phyloP scores from a whole-genome alignment of 2,797 vertebrate species.

The Setipinna tenuifilis region DNA sequence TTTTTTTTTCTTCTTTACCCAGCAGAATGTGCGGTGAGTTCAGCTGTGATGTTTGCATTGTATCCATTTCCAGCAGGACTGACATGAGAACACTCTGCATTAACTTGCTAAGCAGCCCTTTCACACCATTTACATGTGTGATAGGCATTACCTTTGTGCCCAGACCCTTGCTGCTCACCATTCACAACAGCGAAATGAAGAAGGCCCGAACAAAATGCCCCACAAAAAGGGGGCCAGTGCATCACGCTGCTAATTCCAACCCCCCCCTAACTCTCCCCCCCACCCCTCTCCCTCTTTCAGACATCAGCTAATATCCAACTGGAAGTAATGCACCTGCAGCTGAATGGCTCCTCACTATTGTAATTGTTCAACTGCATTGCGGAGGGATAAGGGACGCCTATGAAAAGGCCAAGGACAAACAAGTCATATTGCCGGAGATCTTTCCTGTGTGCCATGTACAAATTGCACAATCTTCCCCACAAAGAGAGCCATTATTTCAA shows the following conservation, averaged over 20 bases:
- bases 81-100: constrained; percentile 99
- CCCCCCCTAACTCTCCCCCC: too few species aligned
- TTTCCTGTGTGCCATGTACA: constrained; percentile 81
- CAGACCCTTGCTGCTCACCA: constrained; percentile 96
- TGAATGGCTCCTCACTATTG: constrained; percentile 96
- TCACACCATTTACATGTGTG: constrained; percentile 99
- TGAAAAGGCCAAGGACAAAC: constrained; percentile 87
- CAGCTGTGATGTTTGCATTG: constrained; percentile 99
- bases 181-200: constrained; percentile 99
- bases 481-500: constrained; percentile 77
- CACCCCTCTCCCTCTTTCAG: constrained; percentile 85
- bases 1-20: constrained; percentile 88
- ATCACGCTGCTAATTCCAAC: constrained; percentile 94
- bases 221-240: constrained; percentile 99
- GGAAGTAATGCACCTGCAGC: constrained; percentile 99
- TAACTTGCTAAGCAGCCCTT: constrained; percentile 98
- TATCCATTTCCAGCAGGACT: constrained; percentile 99
- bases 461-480: constrained; percentile 79
- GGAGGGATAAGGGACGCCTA: constrained; percentile 82
- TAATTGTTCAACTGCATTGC: constrained; percentile 87
- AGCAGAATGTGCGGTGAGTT: constrained; percentile 96
- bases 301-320: constrained; percentile 93
- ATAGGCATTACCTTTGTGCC: constrained; percentile 97
- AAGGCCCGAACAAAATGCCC: constrained; percentile 97
- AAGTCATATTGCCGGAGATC: constrained; percentile 84